These are phyloP conservation scores for Manis javanica DNA, from an alignment of 2,797 vertebrate genomes.

Conservation along the genomic window DNA sequence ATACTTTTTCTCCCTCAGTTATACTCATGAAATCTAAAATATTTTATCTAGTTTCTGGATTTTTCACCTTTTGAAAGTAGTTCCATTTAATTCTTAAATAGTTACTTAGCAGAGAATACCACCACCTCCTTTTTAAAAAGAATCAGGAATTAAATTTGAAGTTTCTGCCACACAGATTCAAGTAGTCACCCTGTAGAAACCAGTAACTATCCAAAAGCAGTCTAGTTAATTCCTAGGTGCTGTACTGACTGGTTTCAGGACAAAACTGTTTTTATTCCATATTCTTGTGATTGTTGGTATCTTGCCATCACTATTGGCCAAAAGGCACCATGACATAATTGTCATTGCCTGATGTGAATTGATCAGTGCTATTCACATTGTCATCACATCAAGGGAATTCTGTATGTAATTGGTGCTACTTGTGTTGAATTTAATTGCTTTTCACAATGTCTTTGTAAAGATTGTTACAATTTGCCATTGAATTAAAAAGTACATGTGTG, in stretches of 20 bases:
- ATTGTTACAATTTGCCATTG: background rate
- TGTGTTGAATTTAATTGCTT: background rate
- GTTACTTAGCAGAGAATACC: background rate
- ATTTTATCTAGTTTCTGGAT: background rate
- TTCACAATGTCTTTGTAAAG: background rate
- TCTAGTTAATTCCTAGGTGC: background rate
- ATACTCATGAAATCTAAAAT: slow-evolving; percentile 34
- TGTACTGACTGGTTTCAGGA: background rate
- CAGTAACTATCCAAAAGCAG: background rate
- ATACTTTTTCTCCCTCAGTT: background rate
- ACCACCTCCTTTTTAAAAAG: background rate
- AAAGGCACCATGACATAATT: background rate
- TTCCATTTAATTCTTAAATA: background rate
- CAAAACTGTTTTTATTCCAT: background rate
- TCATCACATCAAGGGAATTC: background rate
- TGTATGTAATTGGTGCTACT: background rate
- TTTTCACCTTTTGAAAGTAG: background rate
- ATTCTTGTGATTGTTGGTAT: background rate
- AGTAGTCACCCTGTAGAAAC: background rate
- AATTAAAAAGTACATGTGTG: background rate
- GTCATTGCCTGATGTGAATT: background rate
- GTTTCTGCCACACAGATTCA: background rate
- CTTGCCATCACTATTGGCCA: background rate
- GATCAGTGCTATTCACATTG: background rate
- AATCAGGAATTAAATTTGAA: background rate